These are phyloP conservation scores for Parapristionchus giblindavisi DNA, from an alignment of 2,888 invertebrate genomes.

Conservation along the genomic window DNA sequence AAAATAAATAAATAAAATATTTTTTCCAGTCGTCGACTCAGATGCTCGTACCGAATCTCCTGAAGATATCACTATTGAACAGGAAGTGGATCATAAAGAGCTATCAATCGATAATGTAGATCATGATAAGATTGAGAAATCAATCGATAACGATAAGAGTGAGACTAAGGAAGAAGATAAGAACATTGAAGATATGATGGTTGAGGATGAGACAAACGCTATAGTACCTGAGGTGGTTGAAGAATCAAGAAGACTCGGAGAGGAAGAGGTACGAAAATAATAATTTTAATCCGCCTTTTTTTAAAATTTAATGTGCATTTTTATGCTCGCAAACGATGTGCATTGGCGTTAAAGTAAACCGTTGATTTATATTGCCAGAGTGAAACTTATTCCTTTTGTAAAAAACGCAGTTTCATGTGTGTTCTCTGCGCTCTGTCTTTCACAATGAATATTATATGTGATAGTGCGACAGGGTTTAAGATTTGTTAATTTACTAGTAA, in stretches of 20 bases:
- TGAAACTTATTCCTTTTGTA: too few species aligned
- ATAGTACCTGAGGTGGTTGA: neutral
- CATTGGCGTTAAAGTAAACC: too few species aligned
- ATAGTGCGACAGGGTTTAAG: too few species aligned
- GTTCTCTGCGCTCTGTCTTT: too few species aligned
- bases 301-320: neutral
- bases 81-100: constrained; percentile 18
- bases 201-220: too few species aligned
- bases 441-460: too few species aligned
- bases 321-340: too few species aligned
- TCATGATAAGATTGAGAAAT: neutral
- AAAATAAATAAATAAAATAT: constrained; percentile 4
- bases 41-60: neutral
- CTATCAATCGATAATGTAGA: too few species aligned
- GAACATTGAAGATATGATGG: too few species aligned
- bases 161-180: constrained; percentile 7
- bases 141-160: neutral
- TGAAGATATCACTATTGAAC: constrained; percentile 33
- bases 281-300: neutral
- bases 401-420: too few species aligned
- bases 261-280: neutral
- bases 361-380: too few species aligned
- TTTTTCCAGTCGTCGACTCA: neutral
- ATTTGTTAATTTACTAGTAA: too few species aligned
- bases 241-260: constrained; percentile 16